Base-by-base conservation (phyloP, 2,113 vertebrate genomes). In the Anseranas semipalmata region DNA sequence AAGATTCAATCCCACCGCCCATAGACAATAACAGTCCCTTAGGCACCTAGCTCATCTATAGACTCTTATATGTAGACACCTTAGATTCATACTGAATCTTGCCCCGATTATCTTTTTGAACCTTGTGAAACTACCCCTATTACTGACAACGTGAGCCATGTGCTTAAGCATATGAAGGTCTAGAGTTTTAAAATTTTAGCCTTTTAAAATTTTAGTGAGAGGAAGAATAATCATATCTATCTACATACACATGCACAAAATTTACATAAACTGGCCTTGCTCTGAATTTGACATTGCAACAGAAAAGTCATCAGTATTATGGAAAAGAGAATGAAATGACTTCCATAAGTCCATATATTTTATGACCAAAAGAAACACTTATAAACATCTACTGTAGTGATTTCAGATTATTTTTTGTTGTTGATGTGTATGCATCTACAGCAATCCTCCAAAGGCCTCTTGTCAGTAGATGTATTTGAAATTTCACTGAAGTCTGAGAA, bases 221-320 rank as follows among this genome's bases (percentile, higher is more conserved):
- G 27, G 53, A 81, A 76, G 15, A 35, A 30, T 39, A 2, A 19
- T 48, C 28, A 27, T 46, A 45, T 41, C 45, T 45, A 41, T 25
- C 24, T 20, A 55, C 16, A 20, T 3, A 19, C 2, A 9, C 5
- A 19, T 0, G 2, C 9, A 67, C 12, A 82, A 72, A 63, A 55
- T 41, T 70, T 56, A 27, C 12, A 37, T 25, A 77, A 80, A 71
- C 20, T 35, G 45, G 48, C 17, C 39, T 78, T 71, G n/a, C 20
- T 72, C n/a, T 67, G 70, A 81, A 46, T 17, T 14, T 81, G 33
- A 6, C 0, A 0, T 11, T 30, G 13, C 13, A 68, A 35, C 10
- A 43, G 17, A 33, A 59, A 46, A 53, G 33, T 12, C 55, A 55
- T n/a, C 9, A 48, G 7, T 39, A 62, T 50, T 13, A 16, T 65